phyloP scores from a whole-genome alignment of 2,888 invertebrate genomes.

The Sabatieria punctata region DNA sequence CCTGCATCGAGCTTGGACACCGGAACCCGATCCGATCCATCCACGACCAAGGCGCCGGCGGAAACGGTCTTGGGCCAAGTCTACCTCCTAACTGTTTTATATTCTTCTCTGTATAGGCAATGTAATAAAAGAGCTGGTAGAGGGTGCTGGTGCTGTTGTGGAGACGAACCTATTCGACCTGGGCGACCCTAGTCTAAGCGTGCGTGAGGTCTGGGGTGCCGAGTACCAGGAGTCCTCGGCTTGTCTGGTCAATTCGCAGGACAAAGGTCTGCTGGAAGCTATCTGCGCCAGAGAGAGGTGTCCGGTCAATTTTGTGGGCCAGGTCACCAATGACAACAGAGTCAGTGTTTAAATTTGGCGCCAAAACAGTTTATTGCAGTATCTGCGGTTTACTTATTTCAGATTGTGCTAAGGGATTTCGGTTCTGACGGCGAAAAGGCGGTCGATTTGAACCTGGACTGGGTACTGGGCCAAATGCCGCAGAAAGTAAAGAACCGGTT shows the following conservation, averaged over 20 bases:
- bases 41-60: slow-evolving; percentile 98
- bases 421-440: slow-evolving; percentile 22
- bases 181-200: slow-evolving; percentile 82
- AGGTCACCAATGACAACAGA: slow-evolving; percentile 51
- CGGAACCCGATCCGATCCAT: slow-evolving; percentile 80
- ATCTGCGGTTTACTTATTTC: slow-evolving; percentile 9
- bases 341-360: background rate
- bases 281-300: slow-evolving; percentile 76
- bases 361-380: background rate
- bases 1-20: slow-evolving; percentile 62
- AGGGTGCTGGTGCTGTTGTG: slow-evolving; percentile 80
- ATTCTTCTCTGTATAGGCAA: slow-evolving; percentile 47
- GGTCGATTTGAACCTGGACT: slow-evolving; percentile 69
- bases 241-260: slow-evolving; percentile 47
- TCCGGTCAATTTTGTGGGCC: slow-evolving; percentile 76
- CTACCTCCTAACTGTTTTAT: background rate
- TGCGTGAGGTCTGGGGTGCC: slow-evolving; percentile 89
- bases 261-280: slow-evolving; percentile 46
- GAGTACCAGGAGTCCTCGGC: slow-evolving; percentile 95
- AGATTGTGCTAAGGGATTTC: slow-evolving; percentile 50
- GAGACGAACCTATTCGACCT: slow-evolving; percentile 66
- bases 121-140: slow-evolving; percentile 85
- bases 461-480: slow-evolving; percentile 73
- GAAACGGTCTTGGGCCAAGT: slow-evolving; percentile 40
- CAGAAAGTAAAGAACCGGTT: slow-evolving; percentile 45